phyloP scores from a whole-genome alignment of 2,888 invertebrate species.

The Ophraella communa region DNA sequence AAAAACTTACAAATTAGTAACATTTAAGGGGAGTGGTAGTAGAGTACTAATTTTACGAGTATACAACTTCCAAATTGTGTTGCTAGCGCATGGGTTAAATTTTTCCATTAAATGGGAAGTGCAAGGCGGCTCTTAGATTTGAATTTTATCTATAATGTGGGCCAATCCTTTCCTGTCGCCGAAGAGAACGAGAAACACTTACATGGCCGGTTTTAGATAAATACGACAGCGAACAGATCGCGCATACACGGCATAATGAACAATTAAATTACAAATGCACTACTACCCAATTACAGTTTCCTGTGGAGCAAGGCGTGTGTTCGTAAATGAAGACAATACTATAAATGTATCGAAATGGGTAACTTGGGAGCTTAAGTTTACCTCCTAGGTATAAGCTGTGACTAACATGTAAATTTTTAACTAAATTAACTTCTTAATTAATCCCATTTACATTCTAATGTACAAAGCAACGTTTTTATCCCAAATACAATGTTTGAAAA shows the following conservation, averaged over 20 bases:
- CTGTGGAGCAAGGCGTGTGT: constrained; percentile 41
- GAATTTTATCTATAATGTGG: background rate
- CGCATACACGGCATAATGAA: constrained; percentile 54
- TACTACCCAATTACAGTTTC: constrained; percentile 58
- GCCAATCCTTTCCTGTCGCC: background rate
- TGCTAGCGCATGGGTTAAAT: too few species aligned
- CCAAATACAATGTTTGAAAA: background rate
- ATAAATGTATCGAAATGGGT: constrained; percentile 4
- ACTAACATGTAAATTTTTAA: background rate
- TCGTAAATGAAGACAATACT: constrained; percentile 17
- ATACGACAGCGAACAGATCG: background rate
- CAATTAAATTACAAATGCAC: constrained; percentile 58
- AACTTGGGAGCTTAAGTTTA: background rate
- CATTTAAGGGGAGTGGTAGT: too few species aligned
- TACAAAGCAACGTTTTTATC: background rate
- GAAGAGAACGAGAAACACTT: background rate
- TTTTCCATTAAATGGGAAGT: too few species aligned
- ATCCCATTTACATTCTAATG: background rate
- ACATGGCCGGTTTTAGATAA: constrained; percentile 4
- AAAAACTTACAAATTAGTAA: too few species aligned
- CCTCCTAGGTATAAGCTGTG: background rate
- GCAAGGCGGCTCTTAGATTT: too few species aligned
- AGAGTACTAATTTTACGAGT: too few species aligned
- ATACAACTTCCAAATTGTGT: too few species aligned
- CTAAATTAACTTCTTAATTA: background rate